Evolutionary conservation across 1,140 invertebrate genomes (phyloP).

Genomic region (Mya arenaria): DNA sequence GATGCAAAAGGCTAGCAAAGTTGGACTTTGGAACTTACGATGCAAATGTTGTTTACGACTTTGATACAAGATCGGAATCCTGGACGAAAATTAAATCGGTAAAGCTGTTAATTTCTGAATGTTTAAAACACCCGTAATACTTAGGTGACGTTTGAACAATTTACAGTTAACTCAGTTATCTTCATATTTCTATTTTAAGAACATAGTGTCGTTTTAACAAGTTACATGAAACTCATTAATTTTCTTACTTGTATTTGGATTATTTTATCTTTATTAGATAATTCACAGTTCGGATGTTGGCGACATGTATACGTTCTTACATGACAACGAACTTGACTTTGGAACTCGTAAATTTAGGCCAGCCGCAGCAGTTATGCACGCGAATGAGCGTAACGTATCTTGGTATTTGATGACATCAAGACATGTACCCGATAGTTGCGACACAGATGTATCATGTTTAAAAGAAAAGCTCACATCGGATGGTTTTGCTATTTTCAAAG

Average conservation of each 20-base stretch:
- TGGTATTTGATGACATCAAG: slow-evolving; percentile 59
- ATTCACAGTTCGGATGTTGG: slow-evolving; percentile 49
- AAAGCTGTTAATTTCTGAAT: neutral
- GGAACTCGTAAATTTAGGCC: neutral
- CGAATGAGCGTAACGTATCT: slow-evolving; percentile 29
- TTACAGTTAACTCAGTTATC: no score
- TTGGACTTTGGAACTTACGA: no score
- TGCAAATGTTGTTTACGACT: slow-evolving; percentile 3
- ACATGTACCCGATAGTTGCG: slow-evolving; percentile 1
- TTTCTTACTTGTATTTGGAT: neutral
- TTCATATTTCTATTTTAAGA: no score
- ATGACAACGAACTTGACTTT: slow-evolving; percentile 52
- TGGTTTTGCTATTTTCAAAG: slow-evolving; percentile 23
- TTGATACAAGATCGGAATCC: neutral
- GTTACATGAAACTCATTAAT: neutral
- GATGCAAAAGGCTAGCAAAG: neutral
- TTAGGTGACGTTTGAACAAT: no score
- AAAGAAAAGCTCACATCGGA: neutral
- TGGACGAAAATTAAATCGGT: slow-evolving; percentile 8
- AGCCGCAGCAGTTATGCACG: slow-evolving; percentile 18
- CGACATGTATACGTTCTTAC: slow-evolving; percentile 16
- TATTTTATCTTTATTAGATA: slow-evolving; percentile 16
- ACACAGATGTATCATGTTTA: slow-evolving; percentile 14
- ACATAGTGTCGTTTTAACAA: no score
- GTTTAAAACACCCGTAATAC: neutral